Base-by-base conservation (phyloP, 2,113 vertebrate species). In the Chlorodrepanis virens region DNA sequence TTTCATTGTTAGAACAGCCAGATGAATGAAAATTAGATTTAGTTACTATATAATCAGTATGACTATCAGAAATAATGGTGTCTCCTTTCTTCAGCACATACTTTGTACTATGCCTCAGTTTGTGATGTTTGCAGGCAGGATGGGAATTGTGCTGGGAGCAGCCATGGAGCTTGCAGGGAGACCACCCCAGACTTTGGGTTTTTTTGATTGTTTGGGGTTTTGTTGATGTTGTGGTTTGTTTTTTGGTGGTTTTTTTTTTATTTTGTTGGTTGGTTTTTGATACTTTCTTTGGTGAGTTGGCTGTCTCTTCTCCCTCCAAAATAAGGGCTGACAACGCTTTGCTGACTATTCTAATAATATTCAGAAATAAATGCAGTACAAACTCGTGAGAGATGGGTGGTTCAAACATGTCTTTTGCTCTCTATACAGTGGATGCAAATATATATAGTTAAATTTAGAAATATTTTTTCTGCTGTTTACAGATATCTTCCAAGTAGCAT, bases 1-100 rank as follows among this genome's bases (percentile, higher is more conserved):
- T 92, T 95, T 94, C 44, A 88, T 90, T 96, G 88, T 95, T 95
- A 56, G 63, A 92, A 69, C 21, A 83, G 53, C 19, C 80, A 92
- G 80, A 94, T 61, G 56, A 93, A 94, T 68, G 83, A 88, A 93
- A 89, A 94, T 92, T 71, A 82, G 60, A 87, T 91, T 87, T 60
- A 56, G n/a, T 39, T 71, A 75, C 85, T 52, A 35, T 45, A 68
- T 74, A 90, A 92, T 94, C 88, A 81, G 56, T 40, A 35, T 31
- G 39, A 24, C 75, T 81, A 40, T 74, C 28, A 39, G 80, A 93
- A 83, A 88, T 59, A 77, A 60, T 28, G 22, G 3, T 47, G 42
- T 69, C 59, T 89, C 50, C 28, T 83, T 83, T 93, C 53, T 33
- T 93, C 82, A 57, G 39, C 45, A n/a, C 23, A 29, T 40, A 10